These are phyloP conservation scores for Scaeva pyrastri DNA, from an alignment of 2,888 invertebrate species.

Conservation along the genomic window DNA sequence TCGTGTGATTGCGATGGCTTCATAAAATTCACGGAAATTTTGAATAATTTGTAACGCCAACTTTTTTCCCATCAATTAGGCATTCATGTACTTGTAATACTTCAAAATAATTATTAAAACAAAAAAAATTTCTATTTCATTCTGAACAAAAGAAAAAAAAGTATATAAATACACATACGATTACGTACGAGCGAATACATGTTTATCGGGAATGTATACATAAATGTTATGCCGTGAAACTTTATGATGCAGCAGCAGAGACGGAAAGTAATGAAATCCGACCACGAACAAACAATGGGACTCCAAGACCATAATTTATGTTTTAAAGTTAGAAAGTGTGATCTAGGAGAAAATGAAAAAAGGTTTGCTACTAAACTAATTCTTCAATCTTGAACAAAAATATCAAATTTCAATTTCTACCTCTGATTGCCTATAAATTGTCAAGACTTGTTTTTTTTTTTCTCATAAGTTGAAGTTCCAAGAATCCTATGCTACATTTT, in stretches of 20 bases:
- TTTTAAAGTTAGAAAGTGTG: conserved; percentile 69
- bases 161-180: neutral
- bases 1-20: neutral
- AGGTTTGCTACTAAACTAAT: conserved; percentile 56
- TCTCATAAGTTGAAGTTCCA: neutral
- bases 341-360: conserved; percentile 41
- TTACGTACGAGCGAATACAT: neutral
- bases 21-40: conserved; percentile 8
- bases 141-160: conserved; percentile 6
- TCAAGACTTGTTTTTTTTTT: neutral
- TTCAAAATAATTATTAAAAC: neutral
- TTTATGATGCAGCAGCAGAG: conserved; percentile 7
- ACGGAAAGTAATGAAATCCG: conserved; percentile 1
- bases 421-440: neutral
- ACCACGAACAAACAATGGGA: conserved; percentile 26
- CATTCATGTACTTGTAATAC: no score
- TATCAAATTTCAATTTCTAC: conserved; percentile 2
- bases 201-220: conserved; percentile 16
- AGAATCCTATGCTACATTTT: conserved; percentile 11
- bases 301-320: conserved; percentile 38
- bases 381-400: conserved; percentile 7
- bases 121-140: neutral
- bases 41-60: neutral
- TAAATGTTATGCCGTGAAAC: conserved; percentile 34
- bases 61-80: neutral